Base-by-base conservation (phyloP, 2,888 invertebrate species). In the Teinopalpus imperialis region DNA sequence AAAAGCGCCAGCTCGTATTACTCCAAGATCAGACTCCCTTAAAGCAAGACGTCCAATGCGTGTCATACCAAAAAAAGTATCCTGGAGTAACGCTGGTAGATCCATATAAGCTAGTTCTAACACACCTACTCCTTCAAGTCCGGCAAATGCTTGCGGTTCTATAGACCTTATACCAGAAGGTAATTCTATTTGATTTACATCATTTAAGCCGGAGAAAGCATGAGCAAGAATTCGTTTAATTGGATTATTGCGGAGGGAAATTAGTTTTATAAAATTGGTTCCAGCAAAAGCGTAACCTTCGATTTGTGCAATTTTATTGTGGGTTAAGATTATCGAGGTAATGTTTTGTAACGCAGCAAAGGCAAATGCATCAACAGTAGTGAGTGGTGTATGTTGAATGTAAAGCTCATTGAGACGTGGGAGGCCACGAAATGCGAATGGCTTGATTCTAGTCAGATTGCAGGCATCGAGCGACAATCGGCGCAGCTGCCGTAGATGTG, bases 381-480 rank as follows among this genome's bases (percentile, higher is more conserved):
- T 90, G 40, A 98, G 85, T 1, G 95, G 95, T 6, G 97, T 97
- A 62, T 96, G 93, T 68, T 96, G 96, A 56, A 98, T 95, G 57
- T 95, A 94, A 26, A 96, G 91, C 66, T 93, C 95, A 64, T 91
- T 91, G 3, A 98, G 91, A 7, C 94, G 91, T 2, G 93, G 93
- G 41, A 97, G 80, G 5, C 96, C 96, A 16, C 95, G 92, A 78
- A 98, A 97, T 40, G 97, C 95, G 74, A 96, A 95, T 37, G 94
- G 94, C 61, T 95, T 76, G 59, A 97, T 94, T 51, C 92, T 90
- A 37, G 94, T 92, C 56, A 98, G 94, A 75, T 96, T 94, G 88
- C 98, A 98, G 57, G 94, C 94, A 74, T 97, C 96, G 61, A 98
- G 90, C 7, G 93, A 94, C 34, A 98, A 92, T 62, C 96, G 95